A percentile compares a stretch with the other conserved stretches of the same genome.
These are phyloP conservation scores for Cottus gobio DNA, from an alignment of 2,113 vertebrate species.

Conservation along the genomic window DNA sequence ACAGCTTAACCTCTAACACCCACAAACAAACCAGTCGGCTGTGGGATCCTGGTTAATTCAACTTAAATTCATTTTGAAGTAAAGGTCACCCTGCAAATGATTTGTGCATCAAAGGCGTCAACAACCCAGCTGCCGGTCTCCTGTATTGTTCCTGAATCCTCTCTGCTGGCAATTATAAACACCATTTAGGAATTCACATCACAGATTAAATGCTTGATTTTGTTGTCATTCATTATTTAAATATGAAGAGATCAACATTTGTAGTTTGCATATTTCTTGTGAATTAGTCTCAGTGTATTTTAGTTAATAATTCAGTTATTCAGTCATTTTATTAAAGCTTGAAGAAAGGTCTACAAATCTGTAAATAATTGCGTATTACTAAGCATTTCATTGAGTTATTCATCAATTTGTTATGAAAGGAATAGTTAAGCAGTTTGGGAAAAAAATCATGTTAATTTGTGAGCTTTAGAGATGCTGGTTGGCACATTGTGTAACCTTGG, in stretches of 20 bases:
- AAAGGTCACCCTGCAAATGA: constrained; percentile 54
- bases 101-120: constrained; percentile 13
- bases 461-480: not conserved
- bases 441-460: not conserved
- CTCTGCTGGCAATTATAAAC: not conserved
- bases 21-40: constrained; percentile 48
- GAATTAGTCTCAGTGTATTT: not conserved
- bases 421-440: not conserved
- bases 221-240: not conserved
- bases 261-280: not conserved
- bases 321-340: not conserved
- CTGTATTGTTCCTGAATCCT: not conserved
- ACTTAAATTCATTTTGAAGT: constrained; percentile 48
- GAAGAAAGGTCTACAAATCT: not conserved
- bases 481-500: not conserved
- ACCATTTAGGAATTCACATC: not conserved
- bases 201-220: not conserved
- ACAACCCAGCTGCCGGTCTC: constrained; percentile 14
- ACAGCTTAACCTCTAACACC: constrained; percentile 57
- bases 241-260: not conserved
- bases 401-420: not conserved
- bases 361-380: not conserved
- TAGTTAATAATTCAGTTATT: not conserved
- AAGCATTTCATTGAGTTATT: not conserved
- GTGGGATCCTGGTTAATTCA: constrained; percentile 46